Percentiles rank a stretch among this genome's conserved stretches.
Evolutionary conservation across 1,140 invertebrate genomes (phyloP).

Genomic region (Latrodectus geometricus): DNA sequence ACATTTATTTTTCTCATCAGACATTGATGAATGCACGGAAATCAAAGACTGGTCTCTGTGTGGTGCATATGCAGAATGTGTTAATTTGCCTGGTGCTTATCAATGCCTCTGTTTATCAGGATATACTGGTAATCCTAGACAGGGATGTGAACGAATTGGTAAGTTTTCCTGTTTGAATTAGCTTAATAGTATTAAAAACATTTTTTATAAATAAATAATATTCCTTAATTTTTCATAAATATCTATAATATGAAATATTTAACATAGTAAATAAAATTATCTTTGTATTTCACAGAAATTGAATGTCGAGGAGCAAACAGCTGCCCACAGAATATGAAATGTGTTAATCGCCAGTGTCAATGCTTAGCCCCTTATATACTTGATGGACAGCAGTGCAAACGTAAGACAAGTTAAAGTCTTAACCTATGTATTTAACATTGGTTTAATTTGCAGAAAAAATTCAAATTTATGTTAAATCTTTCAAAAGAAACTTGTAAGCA

Average conservation of each 20-base stretch:
- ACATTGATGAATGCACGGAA: slow-evolving; percentile 64
- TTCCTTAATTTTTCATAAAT: neutral
- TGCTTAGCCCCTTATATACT: slow-evolving; percentile 64
- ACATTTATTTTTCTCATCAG: slow-evolving; percentile 18
- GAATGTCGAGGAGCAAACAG: slow-evolving; percentile 84
- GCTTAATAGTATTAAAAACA: neutral
- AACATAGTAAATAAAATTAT: slow-evolving; percentile 5
- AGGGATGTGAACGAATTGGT: slow-evolving; percentile 63
- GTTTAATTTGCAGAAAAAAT: too few relatives aligned
- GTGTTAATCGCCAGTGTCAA: slow-evolving; percentile 75
- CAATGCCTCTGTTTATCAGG: slow-evolving; percentile 85
- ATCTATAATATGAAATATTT: neutral
- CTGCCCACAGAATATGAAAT: slow-evolving; percentile 88
- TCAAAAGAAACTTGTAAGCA: too few relatives aligned
- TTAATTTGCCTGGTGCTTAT: slow-evolving; percentile 65
- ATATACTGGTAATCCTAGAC: slow-evolving; percentile 83
- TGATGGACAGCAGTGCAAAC: slow-evolving; percentile 64
- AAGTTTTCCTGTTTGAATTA: neutral
- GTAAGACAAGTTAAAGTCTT: slow-evolving; percentile 42
- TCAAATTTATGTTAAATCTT: too few relatives aligned
- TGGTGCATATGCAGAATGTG: slow-evolving; percentile 64
- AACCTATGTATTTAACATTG: too few relatives aligned
- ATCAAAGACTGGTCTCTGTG: slow-evolving; percentile 64
- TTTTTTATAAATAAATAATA: neutral
- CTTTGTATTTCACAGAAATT: slow-evolving; percentile 55